Evolutionary conservation across 2,888 invertebrate genomes (phyloP).

Genomic region (Plagodis pulveraria): DNA sequence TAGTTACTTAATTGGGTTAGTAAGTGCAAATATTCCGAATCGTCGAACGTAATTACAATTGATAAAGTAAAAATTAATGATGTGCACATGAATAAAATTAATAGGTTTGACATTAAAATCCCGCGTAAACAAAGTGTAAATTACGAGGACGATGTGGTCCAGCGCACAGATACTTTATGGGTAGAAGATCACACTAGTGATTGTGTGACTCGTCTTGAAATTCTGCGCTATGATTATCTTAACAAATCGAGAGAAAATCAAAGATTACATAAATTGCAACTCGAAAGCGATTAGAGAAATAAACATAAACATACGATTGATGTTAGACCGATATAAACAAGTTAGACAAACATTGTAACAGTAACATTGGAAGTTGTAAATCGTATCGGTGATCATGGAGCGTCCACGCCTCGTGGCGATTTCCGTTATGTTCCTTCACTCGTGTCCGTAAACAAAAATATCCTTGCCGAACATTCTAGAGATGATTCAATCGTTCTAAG

Average conservation of each 20-base stretch:
- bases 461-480: constrained; percentile 27
- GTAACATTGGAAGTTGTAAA: constrained; percentile 37
- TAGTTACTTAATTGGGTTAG: no score
- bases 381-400: constrained; percentile 31
- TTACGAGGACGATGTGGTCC: no score
- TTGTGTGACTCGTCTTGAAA: no score
- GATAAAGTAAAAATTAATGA: no score
- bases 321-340: constrained; percentile 16
- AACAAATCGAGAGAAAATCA: constrained; percentile 4
- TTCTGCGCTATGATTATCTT: not conserved
- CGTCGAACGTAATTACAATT: no score
- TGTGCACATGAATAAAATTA: no score
- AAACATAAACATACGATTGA: constrained; percentile 20
- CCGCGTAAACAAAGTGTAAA: no score
- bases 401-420: constrained; percentile 28
- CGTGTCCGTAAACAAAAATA: constrained; percentile 30
- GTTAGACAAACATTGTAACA: constrained; percentile 11
- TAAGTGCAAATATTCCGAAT: no score
- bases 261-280: constrained; percentile 12
- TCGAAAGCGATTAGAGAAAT: constrained; percentile 8
- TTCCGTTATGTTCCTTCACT: constrained; percentile 28
- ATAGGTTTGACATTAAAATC: no score
- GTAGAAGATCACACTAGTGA: no score
- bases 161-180: no score
- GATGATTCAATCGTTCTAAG: constrained; percentile 13